Evolutionary conservation across 2,888 invertebrate genomes (phyloP).

Genomic region (Xestoiulus laeticollis): DNA sequence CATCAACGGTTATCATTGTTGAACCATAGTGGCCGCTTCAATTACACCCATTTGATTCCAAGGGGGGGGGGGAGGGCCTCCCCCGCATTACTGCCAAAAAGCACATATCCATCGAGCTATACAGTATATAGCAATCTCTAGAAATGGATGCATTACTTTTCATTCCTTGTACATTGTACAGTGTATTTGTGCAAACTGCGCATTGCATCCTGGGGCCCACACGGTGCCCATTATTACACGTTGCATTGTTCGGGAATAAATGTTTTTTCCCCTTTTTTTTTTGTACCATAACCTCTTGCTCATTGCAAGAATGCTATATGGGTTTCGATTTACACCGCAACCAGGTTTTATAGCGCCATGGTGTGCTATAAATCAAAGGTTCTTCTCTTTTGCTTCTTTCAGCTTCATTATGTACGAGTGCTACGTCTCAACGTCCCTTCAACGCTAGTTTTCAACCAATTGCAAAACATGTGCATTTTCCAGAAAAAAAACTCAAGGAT

Average conservation of each 20-base stretch:
- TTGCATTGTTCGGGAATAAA: neutral
- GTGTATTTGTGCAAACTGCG: slow-evolving; percentile 13
- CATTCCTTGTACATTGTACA: neutral
- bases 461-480: too few species aligned
- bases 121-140: slow-evolving; percentile 29
- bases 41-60: neutral
- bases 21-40: slow-evolving; percentile 4
- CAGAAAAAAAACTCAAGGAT: too few species aligned
- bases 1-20: slow-evolving; percentile 25
- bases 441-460: neutral
- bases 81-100: neutral
- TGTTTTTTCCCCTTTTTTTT: neutral
- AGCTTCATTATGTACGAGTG: slow-evolving; percentile 28
- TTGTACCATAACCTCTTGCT: neutral
- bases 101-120: neutral
- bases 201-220: neutral
- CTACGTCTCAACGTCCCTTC: neutral
- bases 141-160: neutral
- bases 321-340: slow-evolving; percentile 53
- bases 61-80: too few species aligned
- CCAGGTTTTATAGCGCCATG: slow-evolving; percentile 54
- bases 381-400: slow-evolving; percentile 15
- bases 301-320: slow-evolving; percentile 14
- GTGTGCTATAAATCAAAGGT: slow-evolving; percentile 53
- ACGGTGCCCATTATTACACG: slow-evolving; percentile 21